Evolutionary conservation across 2,113 vertebrate genomes (phyloP).

Genomic region (Nycticryphes semicollaris): DNA sequence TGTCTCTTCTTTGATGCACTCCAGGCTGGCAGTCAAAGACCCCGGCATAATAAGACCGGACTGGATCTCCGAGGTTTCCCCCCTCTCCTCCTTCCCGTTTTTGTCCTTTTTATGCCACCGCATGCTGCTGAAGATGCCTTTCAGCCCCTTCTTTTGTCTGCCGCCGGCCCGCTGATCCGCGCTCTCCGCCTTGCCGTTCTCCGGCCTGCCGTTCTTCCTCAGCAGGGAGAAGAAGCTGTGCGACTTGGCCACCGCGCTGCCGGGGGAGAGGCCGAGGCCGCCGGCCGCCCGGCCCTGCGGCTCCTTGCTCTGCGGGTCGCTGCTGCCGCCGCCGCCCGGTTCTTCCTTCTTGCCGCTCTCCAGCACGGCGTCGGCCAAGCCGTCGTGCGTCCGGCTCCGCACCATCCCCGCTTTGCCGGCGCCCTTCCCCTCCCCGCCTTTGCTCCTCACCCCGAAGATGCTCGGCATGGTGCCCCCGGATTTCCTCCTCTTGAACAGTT

Average conservation of each 20-base stretch:
- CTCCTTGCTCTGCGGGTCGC: slow-evolving; percentile 55
- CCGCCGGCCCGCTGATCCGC: slow-evolving; percentile 79
- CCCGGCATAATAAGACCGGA: slow-evolving; percentile 70
- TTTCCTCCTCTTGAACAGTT: slow-evolving; percentile 92
- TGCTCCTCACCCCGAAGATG: slow-evolving; percentile 91
- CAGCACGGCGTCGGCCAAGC: slow-evolving; percentile 81
- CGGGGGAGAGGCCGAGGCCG: slow-evolving; percentile 43
- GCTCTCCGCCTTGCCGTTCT: slow-evolving; percentile 73
- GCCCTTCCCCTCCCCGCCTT: slow-evolving; percentile 79
- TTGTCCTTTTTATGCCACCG: slow-evolving; percentile 84
- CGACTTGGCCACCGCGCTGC: slow-evolving; percentile 86
- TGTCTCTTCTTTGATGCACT: slow-evolving; percentile 82
- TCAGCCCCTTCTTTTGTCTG: slow-evolving; percentile 86
- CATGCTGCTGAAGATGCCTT: slow-evolving; percentile 81
- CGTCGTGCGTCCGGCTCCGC: slow-evolving; percentile 85
- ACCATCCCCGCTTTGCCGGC: slow-evolving; percentile 80
- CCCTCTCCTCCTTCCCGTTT: slow-evolving; percentile 74
- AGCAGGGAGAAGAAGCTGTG: slow-evolving; percentile 89
- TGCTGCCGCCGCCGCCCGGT: slow-evolving; percentile 64
- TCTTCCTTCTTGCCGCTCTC: slow-evolving; percentile 79
- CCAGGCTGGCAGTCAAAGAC: slow-evolving; percentile 87
- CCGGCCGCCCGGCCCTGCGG: slow-evolving; percentile 32
- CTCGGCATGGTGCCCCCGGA: slow-evolving; percentile 89
- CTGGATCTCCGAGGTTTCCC: slow-evolving; percentile 67
- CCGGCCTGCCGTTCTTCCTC: slow-evolving; percentile 78